Base-by-base conservation (phyloP, 2,797 vertebrate genomes). In the Manis javanica region DNA sequence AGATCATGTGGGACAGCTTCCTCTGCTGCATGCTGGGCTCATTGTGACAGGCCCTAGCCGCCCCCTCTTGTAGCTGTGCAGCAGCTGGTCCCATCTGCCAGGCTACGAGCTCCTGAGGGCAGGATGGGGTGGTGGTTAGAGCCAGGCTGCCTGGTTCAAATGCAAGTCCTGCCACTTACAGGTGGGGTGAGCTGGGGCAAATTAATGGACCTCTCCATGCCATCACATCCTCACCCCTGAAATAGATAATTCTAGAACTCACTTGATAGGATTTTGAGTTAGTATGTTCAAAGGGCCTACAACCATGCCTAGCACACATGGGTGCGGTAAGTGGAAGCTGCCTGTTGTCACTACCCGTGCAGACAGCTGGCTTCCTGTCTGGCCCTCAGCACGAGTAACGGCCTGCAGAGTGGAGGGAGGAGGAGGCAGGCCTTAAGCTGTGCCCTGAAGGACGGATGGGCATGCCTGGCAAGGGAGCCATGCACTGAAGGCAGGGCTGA, bases 401-500 rank as follows among this genome's bases (percentile, higher is more conserved):
- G 51, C 9, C 87, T 78, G 87, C 51, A 7, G 24, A 24, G 66
- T 13, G 7, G 34, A 69, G 87, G 51, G 37, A 5, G 39, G 46
- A 63, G 51, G n/a, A 64, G 75, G 51, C 1, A 5, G 34, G 69
- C 53, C 53, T 53, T 37, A 39, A 57, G 79, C 79, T 57, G 93
- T 53, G 93, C 59, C 55, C 8, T 26, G 49, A 68, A 51, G 59
- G 24, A 31, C 0, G 15, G 34, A 24, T 0, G 7, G 78, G 12
- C 9, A 19, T 66, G 23, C 51, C 66, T 34, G 66, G 71, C 13
- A 15, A 46, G 46, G 63, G 90, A 9, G 15, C 16, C 74, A 26
- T 0, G 0, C 15, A 3, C 57, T 2, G 18, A 31, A n/a, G 26
- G 31, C 39, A 29, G 24, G 26, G 51, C 51, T 42, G 19, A 63